Evolutionary conservation across 2,888 invertebrate genomes (phyloP), one percentile per base, ranked within the genome.

Genomic region (Mesorhabditis spiculigera): DNA sequence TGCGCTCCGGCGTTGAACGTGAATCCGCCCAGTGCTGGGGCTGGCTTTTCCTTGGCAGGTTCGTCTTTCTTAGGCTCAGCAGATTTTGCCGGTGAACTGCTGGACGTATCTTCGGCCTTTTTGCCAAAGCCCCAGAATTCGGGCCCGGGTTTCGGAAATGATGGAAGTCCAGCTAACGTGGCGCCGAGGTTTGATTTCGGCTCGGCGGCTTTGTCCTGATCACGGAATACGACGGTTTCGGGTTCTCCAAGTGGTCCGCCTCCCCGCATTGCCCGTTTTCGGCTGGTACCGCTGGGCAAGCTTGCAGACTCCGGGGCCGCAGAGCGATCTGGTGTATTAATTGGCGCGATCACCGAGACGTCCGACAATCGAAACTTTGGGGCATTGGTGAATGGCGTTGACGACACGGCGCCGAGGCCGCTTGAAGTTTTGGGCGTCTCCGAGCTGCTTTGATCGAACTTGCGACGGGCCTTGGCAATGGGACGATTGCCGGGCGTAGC

Each of bases 261-360:
- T 0, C 78, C 78, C 43, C 77, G 75, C 65, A 77, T 73, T 8
- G 77, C 75, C 1, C 78, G 70, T 62, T 78, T 78, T 8, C 77
- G 67, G 5, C 75, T 65, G 45, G 65, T 75, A 42, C 62, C 43
- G 6, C 13, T 13, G 13, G 63, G 50, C 13, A 50, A 10, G n/a
- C n/a, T n/a, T n/a, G n/a, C n/a, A n/a, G n/a, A n/a, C 8, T 50
- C 50, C 50, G 50, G 50, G 13, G 50, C 13, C 50, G 50, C 8
- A 50, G 50, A 10, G 6, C 8, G 8, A 6, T 50, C 8, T 50
- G 13, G 6, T 50, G 50, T 10, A 50, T 50, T 13, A 50, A 10
- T 50, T 50, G 50, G 50, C 6, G 50, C 50, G 13, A 50, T 50
- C 13, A 13, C 13, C 50, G 50, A 50, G 13, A 50, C 50, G 13